Percentiles rank a stretch among this genome's conserved stretches.
Evolutionary conservation across 1,140 invertebrate species (phyloP).

Genomic region (Pemphigus obesinymphae): DNA sequence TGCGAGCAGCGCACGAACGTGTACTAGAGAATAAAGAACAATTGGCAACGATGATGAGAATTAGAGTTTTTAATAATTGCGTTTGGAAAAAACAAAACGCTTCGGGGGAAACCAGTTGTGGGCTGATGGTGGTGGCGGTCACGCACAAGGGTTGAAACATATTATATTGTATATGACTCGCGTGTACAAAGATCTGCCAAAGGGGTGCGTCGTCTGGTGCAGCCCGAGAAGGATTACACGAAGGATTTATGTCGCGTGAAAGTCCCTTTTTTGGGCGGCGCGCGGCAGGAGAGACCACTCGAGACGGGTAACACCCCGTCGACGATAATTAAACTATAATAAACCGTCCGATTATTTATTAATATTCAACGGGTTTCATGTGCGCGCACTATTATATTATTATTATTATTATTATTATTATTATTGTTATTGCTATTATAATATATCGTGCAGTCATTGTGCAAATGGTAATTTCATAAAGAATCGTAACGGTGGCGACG

Average conservation of each 20-base stretch:
- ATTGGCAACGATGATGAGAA: background rate
- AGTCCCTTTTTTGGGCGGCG: background rate
- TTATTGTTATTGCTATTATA: background rate
- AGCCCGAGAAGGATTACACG: constrained; percentile 15
- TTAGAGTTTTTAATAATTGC: constrained; percentile 4
- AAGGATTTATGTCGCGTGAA: constrained; percentile 13
- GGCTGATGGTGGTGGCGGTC: background rate
- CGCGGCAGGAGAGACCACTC: constrained; percentile 1
- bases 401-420: background rate
- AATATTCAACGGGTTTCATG: constrained; percentile 15
- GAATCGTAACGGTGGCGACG: constrained; percentile 20
- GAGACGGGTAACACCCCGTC: constrained; percentile 15
- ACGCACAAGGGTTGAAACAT: background rate
- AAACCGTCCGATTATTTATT: constrained; percentile 29
- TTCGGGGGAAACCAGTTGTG: background rate
- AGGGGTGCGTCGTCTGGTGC: constrained; percentile 1
- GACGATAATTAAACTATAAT: constrained; percentile 37
- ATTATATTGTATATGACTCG: background rate
- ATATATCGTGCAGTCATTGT: background rate
- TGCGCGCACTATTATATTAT: background rate
- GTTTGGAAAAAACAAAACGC: constrained; percentile 14
- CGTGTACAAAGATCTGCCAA: background rate
- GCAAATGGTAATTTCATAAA: constrained; percentile 11
- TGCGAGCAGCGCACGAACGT: background rate
- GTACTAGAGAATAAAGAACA: background rate